Conservation (phyloP, 2,797 vertebrate species). For the Craterocephalus amniculus region DNA sequence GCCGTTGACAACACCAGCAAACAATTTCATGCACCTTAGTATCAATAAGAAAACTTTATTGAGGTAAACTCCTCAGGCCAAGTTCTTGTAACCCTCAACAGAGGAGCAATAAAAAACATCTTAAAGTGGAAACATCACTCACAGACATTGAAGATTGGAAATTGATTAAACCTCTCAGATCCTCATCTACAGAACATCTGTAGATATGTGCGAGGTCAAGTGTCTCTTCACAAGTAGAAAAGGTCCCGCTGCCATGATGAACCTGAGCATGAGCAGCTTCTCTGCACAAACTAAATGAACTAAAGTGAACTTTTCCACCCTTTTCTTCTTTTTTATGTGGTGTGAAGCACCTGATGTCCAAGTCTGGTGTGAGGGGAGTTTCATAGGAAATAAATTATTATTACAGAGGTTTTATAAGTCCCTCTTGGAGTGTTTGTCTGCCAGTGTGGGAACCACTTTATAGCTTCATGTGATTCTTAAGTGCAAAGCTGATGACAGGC, state of each 20-base stretch:
- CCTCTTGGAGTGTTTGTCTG: constrained; percentile 50
- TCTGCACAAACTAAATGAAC: constrained; percentile 11
- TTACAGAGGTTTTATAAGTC: constrained; percentile 46
- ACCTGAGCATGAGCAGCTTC: neutral
- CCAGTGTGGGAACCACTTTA: constrained; percentile 70
- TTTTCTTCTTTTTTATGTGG: neutral
- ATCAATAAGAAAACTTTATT: neutral
- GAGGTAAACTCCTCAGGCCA: neutral
- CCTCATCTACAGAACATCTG: neutral
- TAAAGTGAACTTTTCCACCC: constrained; percentile 8
- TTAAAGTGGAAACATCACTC: neutral
- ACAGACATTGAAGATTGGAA: neutral
- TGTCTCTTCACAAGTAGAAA: neutral
- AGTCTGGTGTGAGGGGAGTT: constrained; percentile 28
- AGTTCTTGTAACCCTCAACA: neutral
- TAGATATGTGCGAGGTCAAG: neutral
- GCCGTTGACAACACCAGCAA: neutral
- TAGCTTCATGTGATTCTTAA: constrained; percentile 51
- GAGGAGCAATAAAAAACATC: neutral
- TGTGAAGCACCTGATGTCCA: constrained; percentile 12
- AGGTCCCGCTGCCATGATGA: neutral
- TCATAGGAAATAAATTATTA: constrained; percentile 53
- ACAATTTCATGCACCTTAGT: neutral
- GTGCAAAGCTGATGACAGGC: constrained; percentile 67
- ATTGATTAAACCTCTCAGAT: neutral